phyloP scores from a whole-genome alignment of 2,797 vertebrate species.

The Holocentrus rufus region DNA sequence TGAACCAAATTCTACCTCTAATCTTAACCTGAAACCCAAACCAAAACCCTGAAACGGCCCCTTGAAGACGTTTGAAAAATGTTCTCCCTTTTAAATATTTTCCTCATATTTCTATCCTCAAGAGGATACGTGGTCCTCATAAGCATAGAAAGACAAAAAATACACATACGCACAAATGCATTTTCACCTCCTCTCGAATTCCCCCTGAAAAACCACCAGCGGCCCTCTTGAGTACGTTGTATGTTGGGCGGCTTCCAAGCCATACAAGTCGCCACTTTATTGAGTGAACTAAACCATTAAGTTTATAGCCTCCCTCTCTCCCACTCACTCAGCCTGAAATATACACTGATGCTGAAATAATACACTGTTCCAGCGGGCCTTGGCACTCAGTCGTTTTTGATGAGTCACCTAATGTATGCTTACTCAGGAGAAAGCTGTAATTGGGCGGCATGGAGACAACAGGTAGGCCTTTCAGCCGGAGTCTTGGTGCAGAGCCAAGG shows the following conservation, averaged over 20 bases:
- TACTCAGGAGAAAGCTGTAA: slow-evolving; percentile 72
- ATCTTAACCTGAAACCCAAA: not conserved
- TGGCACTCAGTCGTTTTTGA: slow-evolving; percentile 63
- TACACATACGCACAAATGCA: slow-evolving; percentile 19
- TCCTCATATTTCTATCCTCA: slow-evolving; percentile 1
- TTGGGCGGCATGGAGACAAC: slow-evolving; percentile 66
- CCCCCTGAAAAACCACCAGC: slow-evolving; percentile 39
- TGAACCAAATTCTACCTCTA: no score
- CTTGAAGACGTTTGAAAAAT: not conserved
- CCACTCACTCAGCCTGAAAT: slow-evolving; percentile 64
- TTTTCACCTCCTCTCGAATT: slow-evolving; percentile 47
- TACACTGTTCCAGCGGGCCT: slow-evolving; percentile 64
- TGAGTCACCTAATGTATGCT: slow-evolving; percentile 78
- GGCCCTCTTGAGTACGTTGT: slow-evolving; percentile 44
- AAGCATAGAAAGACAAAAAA: slow-evolving; percentile 16
- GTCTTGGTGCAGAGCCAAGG: slow-evolving; percentile 26
- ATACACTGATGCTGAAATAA: slow-evolving; percentile 75
- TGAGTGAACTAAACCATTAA: slow-evolving; percentile 73
- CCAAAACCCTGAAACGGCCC: not conserved
- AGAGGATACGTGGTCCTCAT: not conserved
- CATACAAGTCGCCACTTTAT: slow-evolving; percentile 72
- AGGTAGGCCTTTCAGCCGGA: slow-evolving; percentile 66
- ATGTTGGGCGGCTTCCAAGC: slow-evolving; percentile 68
- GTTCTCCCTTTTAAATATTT: not conserved
- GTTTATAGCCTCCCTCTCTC: slow-evolving; percentile 62